Percentiles rank a stretch among this genome's conserved stretches.
Conservation (phyloP, 2,797 vertebrate genomes). For the Pseudomugil gertrudae region DNA sequence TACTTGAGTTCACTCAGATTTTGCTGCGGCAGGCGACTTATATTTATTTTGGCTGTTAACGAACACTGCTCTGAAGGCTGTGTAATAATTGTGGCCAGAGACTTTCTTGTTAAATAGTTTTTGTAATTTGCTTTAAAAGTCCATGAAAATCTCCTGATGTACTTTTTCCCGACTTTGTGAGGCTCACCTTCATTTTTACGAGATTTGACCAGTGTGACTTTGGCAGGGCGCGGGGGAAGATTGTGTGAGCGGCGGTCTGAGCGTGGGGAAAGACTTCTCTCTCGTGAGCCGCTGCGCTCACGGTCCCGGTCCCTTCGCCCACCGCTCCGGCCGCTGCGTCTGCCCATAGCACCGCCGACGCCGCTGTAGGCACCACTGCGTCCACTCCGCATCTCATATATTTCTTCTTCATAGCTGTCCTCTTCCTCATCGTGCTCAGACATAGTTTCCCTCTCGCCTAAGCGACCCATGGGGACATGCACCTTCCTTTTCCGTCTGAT, state of each 20-base stretch:
- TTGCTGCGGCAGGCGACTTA: conserved; percentile 65
- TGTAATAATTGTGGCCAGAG: conserved; percentile 22
- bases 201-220: conserved; percentile 96
- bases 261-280: conserved; percentile 92
- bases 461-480: conserved; percentile 90
- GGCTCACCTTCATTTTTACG: conserved; percentile 97
- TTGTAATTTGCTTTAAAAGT: no score
- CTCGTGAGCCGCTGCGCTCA: conserved; percentile 91
- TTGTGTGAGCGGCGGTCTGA: conserved; percentile 92
- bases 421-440: conserved; percentile 96
- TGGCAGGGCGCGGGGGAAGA: conserved; percentile 92
- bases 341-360: conserved; percentile 83
- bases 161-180: conserved; percentile 71
- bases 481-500: conserved; percentile 97
- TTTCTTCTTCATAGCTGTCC: conserved; percentile 96
- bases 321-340: conserved; percentile 83
- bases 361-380: conserved; percentile 84
- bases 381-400: conserved; percentile 87
- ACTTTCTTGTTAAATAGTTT: neutral
- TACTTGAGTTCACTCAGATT: conserved; percentile 68
- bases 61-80: conserved; percentile 46
- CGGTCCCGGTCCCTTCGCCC: conserved; percentile 78
- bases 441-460: conserved; percentile 90
- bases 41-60: conserved; percentile 65
- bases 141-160: neutral